Conservation (phyloP, 2,888 invertebrate genomes). For the Callyntrura sp. region DNA sequence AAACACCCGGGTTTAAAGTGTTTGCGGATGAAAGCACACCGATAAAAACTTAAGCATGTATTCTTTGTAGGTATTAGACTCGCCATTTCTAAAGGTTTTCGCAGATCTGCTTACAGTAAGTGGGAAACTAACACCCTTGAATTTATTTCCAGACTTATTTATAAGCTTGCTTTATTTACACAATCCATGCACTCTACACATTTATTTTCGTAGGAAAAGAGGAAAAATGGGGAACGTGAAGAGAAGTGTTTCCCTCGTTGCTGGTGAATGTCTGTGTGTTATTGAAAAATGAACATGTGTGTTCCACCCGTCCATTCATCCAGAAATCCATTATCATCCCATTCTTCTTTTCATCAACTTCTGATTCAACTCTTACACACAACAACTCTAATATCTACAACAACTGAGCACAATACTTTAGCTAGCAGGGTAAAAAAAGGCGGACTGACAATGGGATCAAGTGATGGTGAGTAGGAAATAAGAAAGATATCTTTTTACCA, state of each 20-base stretch:
- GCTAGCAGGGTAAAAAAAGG: not conserved
- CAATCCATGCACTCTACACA: not conserved
- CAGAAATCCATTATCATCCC: slow-evolving; percentile 33
- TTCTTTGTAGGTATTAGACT: not conserved
- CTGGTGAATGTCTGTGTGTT: not conserved
- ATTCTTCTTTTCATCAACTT: slow-evolving; percentile 6
- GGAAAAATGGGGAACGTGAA: not conserved
- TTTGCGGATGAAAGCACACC: no score
- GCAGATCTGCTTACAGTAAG: not conserved
- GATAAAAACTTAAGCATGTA: not conserved
- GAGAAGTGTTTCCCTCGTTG: not conserved
- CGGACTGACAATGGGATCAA: slow-evolving; percentile 54
- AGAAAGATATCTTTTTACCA: not conserved
- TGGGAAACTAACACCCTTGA: no score
- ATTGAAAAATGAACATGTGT: slow-evolving; percentile 34
- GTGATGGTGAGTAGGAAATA: slow-evolving; percentile 7
- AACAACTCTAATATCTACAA: not conserved
- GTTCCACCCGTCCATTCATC: not conserved
- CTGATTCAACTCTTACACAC: not conserved
- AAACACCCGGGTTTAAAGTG: no score
- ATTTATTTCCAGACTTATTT: not conserved
- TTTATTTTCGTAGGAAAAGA: slow-evolving; percentile 7
- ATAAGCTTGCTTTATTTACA: not conserved
- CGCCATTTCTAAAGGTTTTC: not conserved
- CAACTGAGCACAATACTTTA: slow-evolving; percentile 6